Evolutionary conservation across 1,140 invertebrate genomes (phyloP), one percentile per base, ranked within the genome.

Genomic region (Cotesia typhae): DNA sequence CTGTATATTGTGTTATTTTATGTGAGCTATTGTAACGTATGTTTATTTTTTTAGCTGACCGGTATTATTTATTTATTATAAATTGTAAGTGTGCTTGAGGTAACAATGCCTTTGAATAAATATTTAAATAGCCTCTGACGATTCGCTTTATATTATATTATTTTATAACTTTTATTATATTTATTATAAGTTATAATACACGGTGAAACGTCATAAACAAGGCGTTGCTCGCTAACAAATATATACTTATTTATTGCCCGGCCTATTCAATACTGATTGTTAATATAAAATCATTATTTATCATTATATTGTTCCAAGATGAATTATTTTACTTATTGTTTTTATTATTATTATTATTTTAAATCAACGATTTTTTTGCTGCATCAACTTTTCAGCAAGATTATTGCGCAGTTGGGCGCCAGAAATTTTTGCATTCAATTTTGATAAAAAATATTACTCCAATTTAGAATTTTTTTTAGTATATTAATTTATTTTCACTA

Each of bases 81-180:
- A 63, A 36, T 38, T 63, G 4, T 38, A 63, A 63, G 60, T n/a
- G 37, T 9, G 35, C 36, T 63, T 37, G 35, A 63, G 35, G 7
- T 51, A 41, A 57, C 75, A 81, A 81, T 81, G 80, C 79, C 76
- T 75, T 70, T 81, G 80, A 81, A 82, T 80, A 79, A 86, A 86
- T 85, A 86, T 85, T 85, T 84, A 82, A 84, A 85, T 85, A 85
- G 81, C 81, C 78, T 65, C 78, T 37, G 60, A 72, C 81, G 81
- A 84, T 80, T 79, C 77, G 78, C 55, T 70, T 12, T 74, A 57
- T 57, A 66, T 70, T 71, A 17, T 17, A 17, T 28, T 28, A 28
- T 28, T 28, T 28, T 28, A 28, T 28, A 28, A 28, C 28, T 28
- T 28, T 28, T 28, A 28, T 28, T 28, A 28, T 28, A 28, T 28